Base-by-base conservation (phyloP, 2,888 invertebrate genomes). In the Argyra leucocephala region DNA sequence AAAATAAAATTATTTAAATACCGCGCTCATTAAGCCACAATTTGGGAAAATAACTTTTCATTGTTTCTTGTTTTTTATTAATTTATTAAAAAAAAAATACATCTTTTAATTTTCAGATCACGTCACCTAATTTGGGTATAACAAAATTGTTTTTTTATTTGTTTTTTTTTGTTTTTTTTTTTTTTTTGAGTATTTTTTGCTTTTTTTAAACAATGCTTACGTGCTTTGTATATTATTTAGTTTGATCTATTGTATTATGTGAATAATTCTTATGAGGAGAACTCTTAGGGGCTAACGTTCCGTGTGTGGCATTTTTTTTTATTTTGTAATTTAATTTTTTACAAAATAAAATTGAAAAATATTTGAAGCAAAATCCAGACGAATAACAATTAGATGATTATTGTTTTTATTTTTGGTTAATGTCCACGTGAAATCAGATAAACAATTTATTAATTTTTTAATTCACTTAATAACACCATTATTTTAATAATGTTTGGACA, bases 71-170 rank as follows among this genome's bases (percentile, higher is more conserved):
- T n/a, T n/a, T n/a, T n/a, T n/a, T n/a, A n/a, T n/a, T n/a, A n/a
- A n/a, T n/a, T n/a, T n/a, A n/a, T n/a, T n/a, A n/a, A n/a, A n/a
- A n/a, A n/a, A n/a, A n/a, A n/a, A n/a, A n/a, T n/a, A n/a, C n/a
- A n/a, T n/a, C n/a, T 48, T 59, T 59, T 59, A 59, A 23, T 59
- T 59, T 59, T 59, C 59, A 23, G 59, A 59, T 59, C 59, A 59
- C 59, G 59, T 59, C 59, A 59, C 23, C 23, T 23, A 59, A 59
- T 59, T 59, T 58, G 48, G 48, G 48, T 48, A 48, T 48, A 18
- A 48, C 48, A 48, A 48, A 48, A 48, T 48, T 48, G 48, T 48
- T 48, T 48, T 48, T 48, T 48, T 48, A 48, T 18, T 15, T 48
- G 48, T 48, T 48, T 48, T 48, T 48, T 48, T 48, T n/a, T 48